These are phyloP conservation scores for Zophobas atratus DNA, from an alignment of 1,140 invertebrate species.

Conservation along the genomic window DNA sequence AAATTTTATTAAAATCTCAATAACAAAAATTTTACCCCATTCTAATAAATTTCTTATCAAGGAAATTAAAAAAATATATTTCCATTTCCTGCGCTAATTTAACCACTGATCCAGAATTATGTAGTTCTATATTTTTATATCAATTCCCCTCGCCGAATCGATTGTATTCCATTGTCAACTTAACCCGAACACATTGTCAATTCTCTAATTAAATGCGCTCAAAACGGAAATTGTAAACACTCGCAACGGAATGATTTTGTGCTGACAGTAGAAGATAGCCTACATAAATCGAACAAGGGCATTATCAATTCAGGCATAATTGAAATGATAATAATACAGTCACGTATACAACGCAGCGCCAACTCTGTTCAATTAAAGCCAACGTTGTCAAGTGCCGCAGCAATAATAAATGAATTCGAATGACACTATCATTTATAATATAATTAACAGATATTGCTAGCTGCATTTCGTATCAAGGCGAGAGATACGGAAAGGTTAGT, in stretches of 20 bases:
- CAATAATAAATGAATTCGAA: conserved; percentile 29
- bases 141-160: conserved; percentile 15
- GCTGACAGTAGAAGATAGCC: conserved; percentile 22
- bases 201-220: conserved; percentile 12
- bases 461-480: conserved; percentile 10
- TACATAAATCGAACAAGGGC: conserved; percentile 37
- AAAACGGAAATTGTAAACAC: conserved; percentile 17
- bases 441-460: conserved; percentile 37
- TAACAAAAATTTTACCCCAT: no score
- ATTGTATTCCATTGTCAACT: conserved; percentile 27
- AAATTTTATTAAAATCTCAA: no score
- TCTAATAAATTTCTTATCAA: no score
- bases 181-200: background rate
- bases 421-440: conserved; percentile 39
- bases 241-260: conserved; percentile 2
- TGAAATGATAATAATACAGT: conserved; percentile 47
- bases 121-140: conserved; percentile 4
- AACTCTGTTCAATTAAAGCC: conserved; percentile 30
- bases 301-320: conserved; percentile 46
- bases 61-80: no score
- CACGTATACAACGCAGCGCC: conserved; percentile 26
- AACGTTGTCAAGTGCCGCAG: conserved; percentile 32
- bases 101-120: background rate
- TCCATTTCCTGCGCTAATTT: background rate
- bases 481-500: background rate